Conservation (phyloP, 1,140 invertebrate species). For the Tribolium castaneum region DNA sequence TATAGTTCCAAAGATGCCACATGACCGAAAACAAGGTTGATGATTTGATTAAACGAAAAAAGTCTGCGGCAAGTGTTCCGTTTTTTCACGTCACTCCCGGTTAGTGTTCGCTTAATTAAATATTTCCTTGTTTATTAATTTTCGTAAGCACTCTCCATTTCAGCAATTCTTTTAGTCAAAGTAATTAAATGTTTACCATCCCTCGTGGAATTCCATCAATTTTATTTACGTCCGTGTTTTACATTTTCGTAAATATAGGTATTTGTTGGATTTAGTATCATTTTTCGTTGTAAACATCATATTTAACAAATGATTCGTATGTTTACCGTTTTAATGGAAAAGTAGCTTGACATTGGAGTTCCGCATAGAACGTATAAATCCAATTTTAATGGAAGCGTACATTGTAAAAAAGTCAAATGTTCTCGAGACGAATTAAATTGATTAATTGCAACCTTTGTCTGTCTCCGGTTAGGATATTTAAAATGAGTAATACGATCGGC, state of each 20-base stretch:
- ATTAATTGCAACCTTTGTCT: slow-evolving; percentile 39
- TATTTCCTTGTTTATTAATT: too few relatives aligned
- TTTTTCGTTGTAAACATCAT: background rate
- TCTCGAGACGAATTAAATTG: slow-evolving; percentile 40
- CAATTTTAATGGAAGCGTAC: slow-evolving; percentile 24
- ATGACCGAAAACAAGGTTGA: too few relatives aligned
- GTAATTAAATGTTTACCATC: too few relatives aligned
- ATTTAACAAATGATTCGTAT: background rate
- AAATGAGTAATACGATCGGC: slow-evolving; percentile 36
- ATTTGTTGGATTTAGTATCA: background rate
- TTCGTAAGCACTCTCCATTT: too few relatives aligned
- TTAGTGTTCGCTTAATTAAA: too few relatives aligned
- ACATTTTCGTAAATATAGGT: background rate
- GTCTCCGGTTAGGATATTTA: slow-evolving; percentile 25
- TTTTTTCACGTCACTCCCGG: too few relatives aligned
- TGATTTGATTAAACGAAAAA: too few relatives aligned
- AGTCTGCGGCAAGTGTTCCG: too few relatives aligned
- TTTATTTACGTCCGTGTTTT: too few relatives aligned
- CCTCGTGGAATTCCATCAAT: too few relatives aligned
- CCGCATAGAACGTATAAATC: slow-evolving; percentile 22
- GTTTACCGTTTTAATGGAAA: slow-evolving; percentile 1
- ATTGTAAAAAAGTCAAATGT: slow-evolving; percentile 15
- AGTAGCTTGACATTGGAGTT: background rate
- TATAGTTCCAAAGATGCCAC: too few relatives aligned
- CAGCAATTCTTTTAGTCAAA: too few relatives aligned